Percentiles rank a stretch among this genome's conserved stretches.
These are phyloP conservation scores for Syngnathus acus DNA, from an alignment of 2,797 vertebrate genomes.

Conservation along the genomic window DNA sequence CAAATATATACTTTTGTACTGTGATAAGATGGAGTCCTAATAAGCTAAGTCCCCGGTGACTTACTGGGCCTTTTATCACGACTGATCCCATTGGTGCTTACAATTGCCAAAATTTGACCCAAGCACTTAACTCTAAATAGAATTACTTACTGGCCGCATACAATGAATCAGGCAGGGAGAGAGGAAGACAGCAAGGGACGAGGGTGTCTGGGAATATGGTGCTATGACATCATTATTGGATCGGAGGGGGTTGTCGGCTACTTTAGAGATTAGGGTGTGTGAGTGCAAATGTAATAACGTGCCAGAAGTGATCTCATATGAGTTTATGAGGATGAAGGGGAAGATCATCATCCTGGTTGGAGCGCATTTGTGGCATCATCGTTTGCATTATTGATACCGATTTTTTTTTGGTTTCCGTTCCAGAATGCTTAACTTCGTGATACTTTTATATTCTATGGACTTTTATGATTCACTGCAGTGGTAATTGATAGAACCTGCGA, in stretches of 20 bases:
- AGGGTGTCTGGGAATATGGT: conserved; percentile 52
- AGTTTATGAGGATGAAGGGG: conserved; percentile 6
- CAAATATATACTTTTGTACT: conserved; percentile 3
- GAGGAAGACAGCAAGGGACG: conserved; percentile 34
- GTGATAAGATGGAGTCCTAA: conserved; percentile 7
- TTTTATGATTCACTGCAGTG: neutral
- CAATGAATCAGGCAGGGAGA: conserved; percentile 48
- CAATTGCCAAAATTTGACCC: conserved; percentile 58
- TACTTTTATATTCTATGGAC: neutral
- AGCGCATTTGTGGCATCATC: conserved; percentile 35
- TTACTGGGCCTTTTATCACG: conserved; percentile 46
- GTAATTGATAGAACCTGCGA: neutral
- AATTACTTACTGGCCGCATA: conserved; percentile 56
- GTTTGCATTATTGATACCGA: conserved; percentile 42
- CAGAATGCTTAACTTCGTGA: conserved; percentile 29
- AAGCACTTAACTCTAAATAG: conserved; percentile 63
- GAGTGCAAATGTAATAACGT: conserved; percentile 50
- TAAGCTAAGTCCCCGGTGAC: conserved; percentile 35
- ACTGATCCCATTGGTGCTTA: conserved; percentile 61
- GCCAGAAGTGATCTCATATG: conserved; percentile 50
- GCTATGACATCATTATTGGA: conserved; percentile 61
- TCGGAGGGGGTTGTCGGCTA: conserved; percentile 34
- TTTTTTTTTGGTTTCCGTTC: conserved; percentile 18
- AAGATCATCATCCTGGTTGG: conserved; percentile 18
- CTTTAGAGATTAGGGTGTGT: conserved; percentile 35